phyloP scores from a whole-genome alignment of 2,797 vertebrate species.

The Etheostoma perlongum region DNA sequence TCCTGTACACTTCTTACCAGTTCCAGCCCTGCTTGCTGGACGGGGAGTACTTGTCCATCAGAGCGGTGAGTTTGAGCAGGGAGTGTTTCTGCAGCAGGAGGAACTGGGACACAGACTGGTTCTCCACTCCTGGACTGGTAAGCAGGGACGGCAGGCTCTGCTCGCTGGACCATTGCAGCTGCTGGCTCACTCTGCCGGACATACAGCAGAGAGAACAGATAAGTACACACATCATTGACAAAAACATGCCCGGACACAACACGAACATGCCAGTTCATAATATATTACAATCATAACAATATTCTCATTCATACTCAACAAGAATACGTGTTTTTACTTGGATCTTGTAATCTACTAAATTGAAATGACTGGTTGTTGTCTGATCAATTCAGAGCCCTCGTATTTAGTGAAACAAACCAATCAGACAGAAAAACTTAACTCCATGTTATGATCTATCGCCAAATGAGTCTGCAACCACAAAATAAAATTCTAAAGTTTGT shows the following conservation, averaged over 20 bases:
- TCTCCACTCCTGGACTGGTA: constrained; percentile 71
- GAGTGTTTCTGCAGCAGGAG: constrained; percentile 88
- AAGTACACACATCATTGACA: background rate
- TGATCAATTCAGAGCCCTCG: too few relatives aligned
- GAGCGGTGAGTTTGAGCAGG: constrained; percentile 87
- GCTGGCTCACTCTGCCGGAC: constrained; percentile 71
- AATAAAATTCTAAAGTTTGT: too few relatives aligned
- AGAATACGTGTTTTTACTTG: too few relatives aligned
- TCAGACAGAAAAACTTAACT: too few relatives aligned
- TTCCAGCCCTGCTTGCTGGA: constrained; percentile 92
- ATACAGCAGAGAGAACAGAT: background rate
- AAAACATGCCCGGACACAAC: background rate
- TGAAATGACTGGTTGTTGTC: too few relatives aligned
- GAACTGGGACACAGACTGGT: constrained; percentile 84
- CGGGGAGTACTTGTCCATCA: constrained; percentile 92
- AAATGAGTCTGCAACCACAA: too few relatives aligned
- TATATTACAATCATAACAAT: too few relatives aligned
- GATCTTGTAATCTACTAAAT: too few relatives aligned
- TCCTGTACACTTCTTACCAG: constrained; percentile 83
- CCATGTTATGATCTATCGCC: too few relatives aligned
- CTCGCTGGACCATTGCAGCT: constrained; percentile 79
- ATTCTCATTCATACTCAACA: too few relatives aligned
- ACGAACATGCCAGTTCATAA: background rate
- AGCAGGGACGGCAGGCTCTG: constrained; percentile 69
- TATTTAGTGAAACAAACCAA: too few relatives aligned